These are phyloP conservation scores for Microcebus lehilahytsara DNA, from an alignment of 2,113 vertebrate species.

Conservation along the genomic window DNA sequence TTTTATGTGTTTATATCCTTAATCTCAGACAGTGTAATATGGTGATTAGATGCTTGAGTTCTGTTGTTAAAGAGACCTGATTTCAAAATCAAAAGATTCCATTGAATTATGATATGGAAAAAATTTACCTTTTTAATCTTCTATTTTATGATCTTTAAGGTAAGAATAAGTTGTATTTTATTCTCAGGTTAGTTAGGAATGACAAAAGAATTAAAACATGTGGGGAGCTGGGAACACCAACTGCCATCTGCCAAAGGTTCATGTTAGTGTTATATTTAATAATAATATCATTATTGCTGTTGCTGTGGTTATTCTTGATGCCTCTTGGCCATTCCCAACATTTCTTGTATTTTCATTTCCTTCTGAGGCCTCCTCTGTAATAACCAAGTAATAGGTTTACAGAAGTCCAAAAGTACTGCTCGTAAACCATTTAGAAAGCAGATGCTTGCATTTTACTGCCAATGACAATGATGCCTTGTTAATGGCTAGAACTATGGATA, in stretches of 20 bases:
- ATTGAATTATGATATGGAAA: neutral
- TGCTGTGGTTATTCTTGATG: neutral
- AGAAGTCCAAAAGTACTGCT: neutral
- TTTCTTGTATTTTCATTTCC: neutral
- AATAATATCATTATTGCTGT: neutral
- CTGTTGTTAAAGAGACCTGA: neutral
- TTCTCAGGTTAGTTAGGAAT: neutral
- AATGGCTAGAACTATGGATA: neutral
- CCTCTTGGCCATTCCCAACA: neutral
- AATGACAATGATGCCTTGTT: neutral
- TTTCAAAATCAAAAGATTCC: neutral
- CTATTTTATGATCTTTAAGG: neutral
- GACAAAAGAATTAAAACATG: neutral
- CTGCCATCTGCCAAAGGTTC: neutral
- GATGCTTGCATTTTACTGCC: neutral
- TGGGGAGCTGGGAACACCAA: neutral
- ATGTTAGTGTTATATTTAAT: neutral
- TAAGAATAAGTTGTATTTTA: neutral
- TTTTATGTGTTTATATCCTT: neutral
- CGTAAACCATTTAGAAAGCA: conserved; percentile 1
- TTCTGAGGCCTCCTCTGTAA: neutral
- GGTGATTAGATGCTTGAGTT: neutral
- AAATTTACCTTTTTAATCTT: neutral
- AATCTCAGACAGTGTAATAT: neutral
- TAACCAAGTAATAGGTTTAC: neutral